Conservation (phyloP, 23 tunicate genomes). For the Trididemnum miniatum region DNA sequence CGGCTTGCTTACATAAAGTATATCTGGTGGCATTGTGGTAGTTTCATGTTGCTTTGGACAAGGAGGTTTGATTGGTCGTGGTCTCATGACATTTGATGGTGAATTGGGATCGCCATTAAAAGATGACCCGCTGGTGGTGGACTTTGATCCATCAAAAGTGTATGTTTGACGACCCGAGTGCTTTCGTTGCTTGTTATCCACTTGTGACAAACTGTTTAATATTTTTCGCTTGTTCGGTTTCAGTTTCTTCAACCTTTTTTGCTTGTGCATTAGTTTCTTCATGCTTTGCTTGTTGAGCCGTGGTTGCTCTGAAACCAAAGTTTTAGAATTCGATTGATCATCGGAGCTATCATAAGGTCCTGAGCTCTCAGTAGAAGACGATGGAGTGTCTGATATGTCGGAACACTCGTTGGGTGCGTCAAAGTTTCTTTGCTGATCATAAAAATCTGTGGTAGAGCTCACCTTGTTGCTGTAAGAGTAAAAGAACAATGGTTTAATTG, state of each 20-base stretch:
- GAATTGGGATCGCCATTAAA: background rate
- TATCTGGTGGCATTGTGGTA: no score
- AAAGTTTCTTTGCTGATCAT: background rate
- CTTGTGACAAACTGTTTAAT: no score
- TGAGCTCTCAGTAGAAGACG: slow-evolving; percentile 57
- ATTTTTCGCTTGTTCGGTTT: background rate
- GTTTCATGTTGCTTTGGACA: no score
- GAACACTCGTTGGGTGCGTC: background rate
- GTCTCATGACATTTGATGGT: background rate
- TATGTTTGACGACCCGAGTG: background rate
- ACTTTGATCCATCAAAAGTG: background rate
- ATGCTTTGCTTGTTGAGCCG: background rate
- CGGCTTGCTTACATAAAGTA: no score
- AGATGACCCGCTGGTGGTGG: background rate
- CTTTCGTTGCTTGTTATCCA: background rate
- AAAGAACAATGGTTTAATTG: background rate
- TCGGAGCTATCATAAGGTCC: slow-evolving; percentile 64
- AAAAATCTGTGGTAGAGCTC: slow-evolving; percentile 18
- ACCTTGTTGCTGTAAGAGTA: slow-evolving; percentile 22
- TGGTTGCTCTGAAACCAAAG: slow-evolving; percentile 8
- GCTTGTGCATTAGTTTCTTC: background rate
- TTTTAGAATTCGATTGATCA: background rate
- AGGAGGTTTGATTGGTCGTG: background rate
- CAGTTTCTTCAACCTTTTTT: background rate
- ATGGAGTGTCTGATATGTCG: slow-evolving; percentile 19